phyloP scores from a whole-genome alignment of 2,888 invertebrate species.

The Caenorhabditis macrosperma region DNA sequence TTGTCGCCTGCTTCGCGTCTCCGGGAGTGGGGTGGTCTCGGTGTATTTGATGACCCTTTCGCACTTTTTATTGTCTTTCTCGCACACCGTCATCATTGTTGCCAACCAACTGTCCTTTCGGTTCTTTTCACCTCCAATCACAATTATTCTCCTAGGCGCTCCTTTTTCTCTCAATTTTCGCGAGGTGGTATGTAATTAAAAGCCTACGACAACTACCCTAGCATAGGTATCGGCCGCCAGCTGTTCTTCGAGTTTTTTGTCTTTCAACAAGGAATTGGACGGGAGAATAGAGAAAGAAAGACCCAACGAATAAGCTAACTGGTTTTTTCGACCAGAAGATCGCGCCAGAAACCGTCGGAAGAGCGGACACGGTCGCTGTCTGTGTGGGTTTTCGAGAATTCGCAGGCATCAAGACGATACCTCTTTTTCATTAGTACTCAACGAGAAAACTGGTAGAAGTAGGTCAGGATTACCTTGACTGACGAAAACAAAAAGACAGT shows the following conservation, averaged over 20 bases:
- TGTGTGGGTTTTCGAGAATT: neutral
- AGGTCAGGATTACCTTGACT: slow-evolving; percentile 4
- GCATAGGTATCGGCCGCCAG: slow-evolving; percentile 2
- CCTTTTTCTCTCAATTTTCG: slow-evolving; percentile 9
- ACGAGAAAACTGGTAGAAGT: neutral
- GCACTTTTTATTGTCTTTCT: slow-evolving; percentile 40
- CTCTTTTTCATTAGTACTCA: neutral
- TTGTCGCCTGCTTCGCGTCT: neutral
- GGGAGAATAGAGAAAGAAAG: neutral
- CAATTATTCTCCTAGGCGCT: slow-evolving; percentile 16
- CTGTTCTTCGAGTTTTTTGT: slow-evolving; percentile 7
- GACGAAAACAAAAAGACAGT: neutral
- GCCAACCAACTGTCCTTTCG: slow-evolving; percentile 32
- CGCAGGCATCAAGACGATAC: neutral
- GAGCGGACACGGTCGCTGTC: neutral
- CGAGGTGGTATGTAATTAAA: slow-evolving; percentile 36
- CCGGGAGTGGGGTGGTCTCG: slow-evolving; percentile 21
- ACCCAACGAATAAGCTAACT: slow-evolving; percentile 15
- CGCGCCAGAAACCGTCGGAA: too few relatives aligned
- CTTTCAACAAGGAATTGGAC: neutral
- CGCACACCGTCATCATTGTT: slow-evolving; percentile 6
- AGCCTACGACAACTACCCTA: neutral
- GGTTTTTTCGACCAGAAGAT: slow-evolving; percentile 19
- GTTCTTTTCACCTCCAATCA: slow-evolving; percentile 10
- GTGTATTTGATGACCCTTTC: slow-evolving; percentile 31